A percentile compares a stretch with the other conserved stretches of the same genome.
phyloP scores from a whole-genome alignment of 2,113 vertebrate species.

The Poeciliopsis occidentalis region DNA sequence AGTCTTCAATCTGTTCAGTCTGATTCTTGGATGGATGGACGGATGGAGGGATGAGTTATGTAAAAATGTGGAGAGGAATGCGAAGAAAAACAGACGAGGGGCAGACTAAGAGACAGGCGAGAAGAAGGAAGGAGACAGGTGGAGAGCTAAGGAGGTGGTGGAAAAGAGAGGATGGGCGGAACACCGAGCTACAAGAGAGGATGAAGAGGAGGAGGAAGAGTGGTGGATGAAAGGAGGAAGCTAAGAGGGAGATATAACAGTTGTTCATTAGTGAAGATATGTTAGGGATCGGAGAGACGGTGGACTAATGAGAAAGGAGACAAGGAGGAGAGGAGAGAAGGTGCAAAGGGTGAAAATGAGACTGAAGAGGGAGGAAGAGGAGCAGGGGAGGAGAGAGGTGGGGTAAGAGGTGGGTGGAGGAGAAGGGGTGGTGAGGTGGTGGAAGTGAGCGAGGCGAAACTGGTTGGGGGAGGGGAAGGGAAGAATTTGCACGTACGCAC shows the following conservation, averaged over 20 bases:
- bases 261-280: slow-evolving; percentile 64
- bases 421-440: slow-evolving; percentile 3
- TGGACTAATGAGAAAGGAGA: slow-evolving; percentile 64
- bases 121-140: slow-evolving; percentile 52
- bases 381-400: slow-evolving; percentile 4
- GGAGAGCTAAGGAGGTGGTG: slow-evolving; percentile 24
- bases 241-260: slow-evolving; percentile 28
- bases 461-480: slow-evolving; percentile 56
- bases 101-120: slow-evolving; percentile 31
- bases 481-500: slow-evolving; percentile 62
- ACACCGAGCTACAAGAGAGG: background rate
- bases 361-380: slow-evolving; percentile 26
- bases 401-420: background rate
- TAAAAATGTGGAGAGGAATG: background rate
- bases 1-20: slow-evolving; percentile 36
- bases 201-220: slow-evolving; percentile 19
- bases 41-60: background rate
- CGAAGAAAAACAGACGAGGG: slow-evolving; percentile 31
- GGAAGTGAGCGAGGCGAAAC: slow-evolving; percentile 54
- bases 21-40: slow-evolving; percentile 32
- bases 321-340: slow-evolving; percentile 32
- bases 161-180: slow-evolving; percentile 29
- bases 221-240: slow-evolving; percentile 24
- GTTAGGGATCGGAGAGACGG: slow-evolving; percentile 48
- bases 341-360: slow-evolving; percentile 56